These are phyloP conservation scores for Sphenodon punctatus DNA, from an alignment of 2,797 vertebrate genomes.

Conservation along the genomic window DNA sequence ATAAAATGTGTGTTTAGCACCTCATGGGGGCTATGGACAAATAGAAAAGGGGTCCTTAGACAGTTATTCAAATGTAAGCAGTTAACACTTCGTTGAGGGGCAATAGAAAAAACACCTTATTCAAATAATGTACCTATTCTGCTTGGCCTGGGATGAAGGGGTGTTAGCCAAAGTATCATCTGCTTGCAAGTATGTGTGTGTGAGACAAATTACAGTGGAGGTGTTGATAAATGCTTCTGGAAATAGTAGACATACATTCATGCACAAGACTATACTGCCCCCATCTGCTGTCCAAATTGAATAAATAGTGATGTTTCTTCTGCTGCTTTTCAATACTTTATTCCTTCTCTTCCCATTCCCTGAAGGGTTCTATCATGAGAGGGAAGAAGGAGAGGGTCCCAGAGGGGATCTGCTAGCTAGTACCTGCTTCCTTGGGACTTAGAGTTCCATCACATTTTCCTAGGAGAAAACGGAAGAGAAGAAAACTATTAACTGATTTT, in stretches of 20 bases:
- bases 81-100: too few species aligned
- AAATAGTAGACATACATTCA: neutral
- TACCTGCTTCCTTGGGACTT: neutral
- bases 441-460: neutral
- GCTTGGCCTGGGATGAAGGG: too few species aligned
- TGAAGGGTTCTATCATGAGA: accelerated
- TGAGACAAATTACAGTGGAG: neutral
- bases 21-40: too few species aligned
- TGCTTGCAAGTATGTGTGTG: too few species aligned
- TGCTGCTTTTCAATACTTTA: neutral
- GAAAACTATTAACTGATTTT: neutral
- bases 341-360: neutral
- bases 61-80: neutral
- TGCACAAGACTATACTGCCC: neutral
- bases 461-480: neutral
- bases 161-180: too few species aligned
- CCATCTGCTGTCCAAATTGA: neutral
- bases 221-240: neutral
- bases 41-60: neutral
- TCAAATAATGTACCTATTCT: neutral
- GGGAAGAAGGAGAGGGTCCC: neutral
- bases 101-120: neutral
- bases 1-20: neutral
- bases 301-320: neutral
- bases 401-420: neutral